These are phyloP conservation scores for Tetheella fluctuosa DNA, from an alignment of 2,888 invertebrate species.

Conservation along the genomic window DNA sequence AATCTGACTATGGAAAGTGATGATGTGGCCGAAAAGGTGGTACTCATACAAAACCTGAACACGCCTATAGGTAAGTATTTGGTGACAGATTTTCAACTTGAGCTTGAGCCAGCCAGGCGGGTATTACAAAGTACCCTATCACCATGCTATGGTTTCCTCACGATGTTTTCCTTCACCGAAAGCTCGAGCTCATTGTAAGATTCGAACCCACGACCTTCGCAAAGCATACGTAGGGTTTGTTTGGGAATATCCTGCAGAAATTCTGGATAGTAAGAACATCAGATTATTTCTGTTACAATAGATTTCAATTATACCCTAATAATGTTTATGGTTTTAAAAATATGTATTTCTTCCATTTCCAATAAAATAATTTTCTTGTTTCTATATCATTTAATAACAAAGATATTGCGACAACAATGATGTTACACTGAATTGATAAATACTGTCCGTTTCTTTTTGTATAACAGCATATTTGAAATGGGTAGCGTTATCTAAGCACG, in stretches of 20 bases:
- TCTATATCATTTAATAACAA: constrained; percentile 19
- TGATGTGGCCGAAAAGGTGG: too few species aligned
- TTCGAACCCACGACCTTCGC: too few species aligned
- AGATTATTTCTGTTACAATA: constrained; percentile 33
- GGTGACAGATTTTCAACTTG: too few species aligned
- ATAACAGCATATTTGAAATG: neutral
- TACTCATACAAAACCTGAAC: too few species aligned
- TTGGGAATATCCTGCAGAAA: constrained; percentile 45
- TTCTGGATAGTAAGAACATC: constrained; percentile 27
- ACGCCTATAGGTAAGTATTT: too few species aligned
- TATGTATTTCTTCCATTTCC: constrained; percentile 42
- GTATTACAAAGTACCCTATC: too few species aligned
- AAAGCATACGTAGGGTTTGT: constrained; percentile 52
- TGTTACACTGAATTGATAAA: too few species aligned
- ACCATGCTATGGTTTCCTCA: too few species aligned
- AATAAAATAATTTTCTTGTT: constrained; percentile 39
- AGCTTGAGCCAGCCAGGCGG: too few species aligned
- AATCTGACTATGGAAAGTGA: too few species aligned
- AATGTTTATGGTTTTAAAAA: constrained; percentile 35
- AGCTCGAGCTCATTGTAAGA: too few species aligned
- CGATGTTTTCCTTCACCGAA: too few species aligned
- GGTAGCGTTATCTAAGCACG: neutral
- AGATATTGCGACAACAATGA: neutral
- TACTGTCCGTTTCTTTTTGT: neutral
- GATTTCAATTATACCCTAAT: constrained; percentile 47